Percentiles rank a stretch among this genome's conserved stretches.
Conservation (phyloP, 2,113 vertebrate species). For the Sakesphorus luctuosus region DNA sequence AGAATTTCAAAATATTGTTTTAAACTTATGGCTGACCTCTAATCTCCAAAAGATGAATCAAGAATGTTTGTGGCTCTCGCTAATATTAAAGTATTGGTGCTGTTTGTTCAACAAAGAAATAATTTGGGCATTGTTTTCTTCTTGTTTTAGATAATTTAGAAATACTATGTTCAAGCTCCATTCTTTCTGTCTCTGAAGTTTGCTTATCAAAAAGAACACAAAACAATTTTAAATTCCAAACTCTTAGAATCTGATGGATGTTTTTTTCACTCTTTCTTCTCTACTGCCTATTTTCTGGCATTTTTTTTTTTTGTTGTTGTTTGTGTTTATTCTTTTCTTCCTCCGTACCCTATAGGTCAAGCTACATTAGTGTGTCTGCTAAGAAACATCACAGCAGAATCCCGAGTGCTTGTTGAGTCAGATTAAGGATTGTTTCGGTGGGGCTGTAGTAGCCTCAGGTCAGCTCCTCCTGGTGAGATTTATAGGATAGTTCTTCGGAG, state of each 20-base stretch:
- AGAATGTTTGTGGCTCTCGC: neutral
- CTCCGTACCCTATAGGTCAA: neutral
- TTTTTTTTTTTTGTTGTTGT: neutral
- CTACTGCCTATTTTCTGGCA: neutral
- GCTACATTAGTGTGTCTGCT: neutral
- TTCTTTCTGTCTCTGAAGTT: neutral
- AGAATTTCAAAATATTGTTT: neutral
- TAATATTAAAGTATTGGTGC: neutral
- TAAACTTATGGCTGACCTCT: neutral
- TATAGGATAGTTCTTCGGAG: neutral
- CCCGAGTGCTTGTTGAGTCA: neutral
- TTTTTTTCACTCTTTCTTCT: neutral
- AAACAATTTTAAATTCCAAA: neutral
- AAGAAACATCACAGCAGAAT: neutral
- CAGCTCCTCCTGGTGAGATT: neutral
- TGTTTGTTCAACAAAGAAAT: neutral
- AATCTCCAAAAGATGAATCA: neutral
- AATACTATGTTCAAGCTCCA: neutral
- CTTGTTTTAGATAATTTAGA: neutral
- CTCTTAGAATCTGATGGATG: neutral
- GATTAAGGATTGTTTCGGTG: neutral
- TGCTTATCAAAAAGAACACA: neutral
- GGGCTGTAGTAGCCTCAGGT: neutral
- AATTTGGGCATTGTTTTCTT: neutral
- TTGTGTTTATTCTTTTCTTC: neutral